Evolutionary conservation across 2,888 invertebrate species (phyloP), one percentile per base, ranked within the genome.

Genomic region (Drosophila dives): DNA sequence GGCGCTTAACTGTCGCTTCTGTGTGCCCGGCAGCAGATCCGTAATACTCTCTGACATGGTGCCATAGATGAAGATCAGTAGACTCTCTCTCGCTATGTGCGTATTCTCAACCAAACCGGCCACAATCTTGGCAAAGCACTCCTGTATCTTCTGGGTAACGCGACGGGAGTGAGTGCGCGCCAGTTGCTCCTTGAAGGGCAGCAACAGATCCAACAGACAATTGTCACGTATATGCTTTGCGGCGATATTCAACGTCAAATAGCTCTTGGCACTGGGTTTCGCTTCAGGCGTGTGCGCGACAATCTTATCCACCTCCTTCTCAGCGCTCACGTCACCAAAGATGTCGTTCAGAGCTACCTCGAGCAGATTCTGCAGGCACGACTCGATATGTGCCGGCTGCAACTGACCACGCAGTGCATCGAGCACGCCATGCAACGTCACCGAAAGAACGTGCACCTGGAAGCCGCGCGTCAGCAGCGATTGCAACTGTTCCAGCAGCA

Each of bases 391-490:
- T 0, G 95, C 95, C 0, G 96, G 94, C 91, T 95, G 94, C 71
- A 98, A 95, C n/a, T 94, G 93, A 0, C 94, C 93, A 89, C 95
- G 96, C 63, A 98, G 92, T 33, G 95, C 95, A 65, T 95, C 95
- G 59, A 99, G 93, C 6, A 99, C 95, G 0, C 96, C 95, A 91
- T 99, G 97, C 26, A 98, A 95, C 0, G 99, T 98, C 72, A 96
- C 98, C 4, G 97, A 97, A 61, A 99, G 93, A 0, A 99, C 99
- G 89, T 99, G 99, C 2, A 98, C 95, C 94, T 99, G 98, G 91
- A 97, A 99, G 15, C 99, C 99, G 90, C 96, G 95, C 0, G 96
- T 97, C 62, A 99, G 94, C 26, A 97, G 93, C 6, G 96, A 94
- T 40, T 96, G 95, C 92, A 99, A 95, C 92, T 98, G 98, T 71